Evolutionary conservation across 1,140 invertebrate species (phyloP).

Genomic region (Platyscapa corneri): DNA sequence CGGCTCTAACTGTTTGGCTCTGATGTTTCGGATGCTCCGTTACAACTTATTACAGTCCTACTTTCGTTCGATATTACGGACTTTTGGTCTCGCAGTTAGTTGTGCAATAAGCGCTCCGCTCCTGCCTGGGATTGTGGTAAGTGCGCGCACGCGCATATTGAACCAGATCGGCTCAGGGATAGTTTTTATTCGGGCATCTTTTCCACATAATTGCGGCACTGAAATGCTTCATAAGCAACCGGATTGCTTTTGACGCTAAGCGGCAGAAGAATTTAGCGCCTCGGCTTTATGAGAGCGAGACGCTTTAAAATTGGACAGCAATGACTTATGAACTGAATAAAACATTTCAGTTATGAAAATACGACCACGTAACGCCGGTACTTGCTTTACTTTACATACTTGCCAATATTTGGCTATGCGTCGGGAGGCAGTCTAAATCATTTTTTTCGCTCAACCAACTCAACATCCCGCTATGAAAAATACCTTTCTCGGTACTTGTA

Average conservation of each 20-base stretch:
- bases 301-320: background rate
- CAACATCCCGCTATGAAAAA: background rate
- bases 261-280: background rate
- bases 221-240: background rate
- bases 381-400: background rate
- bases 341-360: background rate
- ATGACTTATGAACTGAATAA: conserved; percentile 15
- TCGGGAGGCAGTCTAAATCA: too few relatives aligned
- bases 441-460: background rate
- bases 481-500: background rate
- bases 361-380: background rate
- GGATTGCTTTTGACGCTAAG: background rate
- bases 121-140: too few relatives aligned
- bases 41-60: conserved; percentile 2
- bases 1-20: background rate
- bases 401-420: background rate
- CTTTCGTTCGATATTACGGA: background rate
- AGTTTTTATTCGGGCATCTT: background rate
- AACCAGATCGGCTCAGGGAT: background rate
- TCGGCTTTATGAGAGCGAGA: conserved; percentile 38
- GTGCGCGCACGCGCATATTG: background rate
- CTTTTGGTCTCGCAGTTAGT: background rate
- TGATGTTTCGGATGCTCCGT: background rate
- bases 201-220: background rate
- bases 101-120: background rate